A percentile compares a stretch with the other conserved stretches of the same genome.
These are phyloP conservation scores for Myiozetetes cayanensis DNA, from an alignment of 2,113 vertebrate genomes.

Conservation along the genomic window DNA sequence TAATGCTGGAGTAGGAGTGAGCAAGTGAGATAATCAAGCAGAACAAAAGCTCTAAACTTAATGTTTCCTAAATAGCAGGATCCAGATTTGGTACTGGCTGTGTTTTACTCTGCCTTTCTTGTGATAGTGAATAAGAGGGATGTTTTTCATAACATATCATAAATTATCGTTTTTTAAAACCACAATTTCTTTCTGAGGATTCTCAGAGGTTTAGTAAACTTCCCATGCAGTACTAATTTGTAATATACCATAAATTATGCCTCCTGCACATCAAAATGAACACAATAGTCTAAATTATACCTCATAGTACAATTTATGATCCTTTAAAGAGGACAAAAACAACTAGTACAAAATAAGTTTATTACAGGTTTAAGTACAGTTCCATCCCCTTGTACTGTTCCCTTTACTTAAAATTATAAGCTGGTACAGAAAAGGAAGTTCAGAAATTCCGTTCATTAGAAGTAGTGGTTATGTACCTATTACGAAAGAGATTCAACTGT, in stretches of 20 bases:
- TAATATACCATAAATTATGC: background rate
- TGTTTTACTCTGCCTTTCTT: background rate
- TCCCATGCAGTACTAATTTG: background rate
- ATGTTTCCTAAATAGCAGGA: background rate
- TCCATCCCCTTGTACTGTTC: background rate
- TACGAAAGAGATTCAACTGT: background rate
- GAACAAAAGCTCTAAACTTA: background rate
- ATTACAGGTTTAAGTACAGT: background rate
- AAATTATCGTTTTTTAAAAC: background rate
- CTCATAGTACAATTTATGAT: background rate
- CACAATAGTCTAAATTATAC: background rate
- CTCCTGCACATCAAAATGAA: background rate
- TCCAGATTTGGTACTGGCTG: background rate
- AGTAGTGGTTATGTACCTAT: background rate
- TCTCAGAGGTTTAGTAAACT: background rate
- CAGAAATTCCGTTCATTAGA: background rate
- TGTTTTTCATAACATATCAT: background rate
- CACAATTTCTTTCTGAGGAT: background rate
- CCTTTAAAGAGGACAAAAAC: background rate
- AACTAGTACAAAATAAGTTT: background rate
- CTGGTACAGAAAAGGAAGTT: background rate
- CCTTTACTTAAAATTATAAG: background rate
- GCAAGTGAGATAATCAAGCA: fast-evolving
- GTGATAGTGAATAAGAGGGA: background rate
- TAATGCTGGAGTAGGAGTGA: background rate